Percentiles rank a stretch among this genome's conserved stretches.
These are phyloP conservation scores for Tenodera sinensis DNA, from an alignment of 2,888 invertebrate species.

Conservation along the genomic window DNA sequence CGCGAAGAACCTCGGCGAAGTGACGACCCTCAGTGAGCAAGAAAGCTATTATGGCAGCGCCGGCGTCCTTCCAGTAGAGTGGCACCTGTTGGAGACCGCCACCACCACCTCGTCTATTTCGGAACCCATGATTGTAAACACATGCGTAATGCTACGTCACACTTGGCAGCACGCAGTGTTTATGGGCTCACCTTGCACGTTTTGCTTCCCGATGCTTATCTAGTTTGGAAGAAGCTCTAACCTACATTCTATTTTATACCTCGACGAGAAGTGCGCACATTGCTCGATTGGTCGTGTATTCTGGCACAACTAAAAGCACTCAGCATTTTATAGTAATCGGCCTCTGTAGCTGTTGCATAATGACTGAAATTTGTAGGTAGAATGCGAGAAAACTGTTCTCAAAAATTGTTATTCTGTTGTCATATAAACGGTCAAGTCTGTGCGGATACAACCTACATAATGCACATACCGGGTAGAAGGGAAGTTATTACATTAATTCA, in stretches of 20 bases:
- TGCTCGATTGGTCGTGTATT: background rate
- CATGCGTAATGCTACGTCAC: background rate
- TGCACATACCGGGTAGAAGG: too few species aligned
- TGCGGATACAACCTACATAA: too few species aligned
- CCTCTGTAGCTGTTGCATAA: too few species aligned
- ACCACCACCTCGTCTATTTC: background rate
- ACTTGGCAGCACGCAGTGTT: background rate
- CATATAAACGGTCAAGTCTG: too few species aligned
- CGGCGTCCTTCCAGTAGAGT: background rate
- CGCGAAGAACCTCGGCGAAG: too few species aligned
- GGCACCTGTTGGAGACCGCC: background rate
- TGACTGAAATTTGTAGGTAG: too few species aligned
- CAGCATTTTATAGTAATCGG: too few species aligned
- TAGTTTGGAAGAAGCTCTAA: background rate
- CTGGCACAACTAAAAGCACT: background rate
- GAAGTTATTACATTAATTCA: too few species aligned
- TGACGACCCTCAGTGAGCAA: background rate
- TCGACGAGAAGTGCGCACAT: background rate
- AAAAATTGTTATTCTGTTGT: too few species aligned
- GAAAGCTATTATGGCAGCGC: background rate
- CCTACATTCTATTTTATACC: background rate
- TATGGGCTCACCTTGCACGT: background rate
- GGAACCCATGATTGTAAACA: background rate
- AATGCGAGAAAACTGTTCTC: too few species aligned
- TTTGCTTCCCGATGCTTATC: background rate